A percentile compares a stretch with the other conserved stretches of the same genome.
Evolutionary conservation across 2,113 vertebrate genomes (phyloP).

Genomic region (Tautogolabrus adspersus): DNA sequence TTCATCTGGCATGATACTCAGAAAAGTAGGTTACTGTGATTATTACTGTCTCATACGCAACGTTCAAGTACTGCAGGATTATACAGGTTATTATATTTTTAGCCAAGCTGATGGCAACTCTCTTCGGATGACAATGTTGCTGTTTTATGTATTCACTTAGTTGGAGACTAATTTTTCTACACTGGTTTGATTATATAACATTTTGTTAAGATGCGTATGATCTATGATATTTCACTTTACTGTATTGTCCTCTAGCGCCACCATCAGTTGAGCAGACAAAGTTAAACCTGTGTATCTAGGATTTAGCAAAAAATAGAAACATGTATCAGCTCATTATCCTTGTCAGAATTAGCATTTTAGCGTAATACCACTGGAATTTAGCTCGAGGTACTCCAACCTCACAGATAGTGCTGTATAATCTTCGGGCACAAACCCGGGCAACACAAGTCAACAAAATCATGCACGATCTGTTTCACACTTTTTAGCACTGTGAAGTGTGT

Average conservation of each 20-base stretch:
- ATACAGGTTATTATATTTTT: background rate
- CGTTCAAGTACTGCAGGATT: background rate
- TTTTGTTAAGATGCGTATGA: too few species aligned
- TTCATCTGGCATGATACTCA: background rate
- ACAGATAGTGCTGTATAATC: background rate
- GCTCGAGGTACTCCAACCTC: background rate
- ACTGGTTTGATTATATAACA: too few species aligned
- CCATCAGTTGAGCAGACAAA: background rate
- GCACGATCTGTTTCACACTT: background rate
- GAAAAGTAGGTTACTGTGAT: background rate
- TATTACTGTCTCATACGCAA: background rate
- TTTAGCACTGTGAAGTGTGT: background rate
- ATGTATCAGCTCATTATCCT: too few species aligned
- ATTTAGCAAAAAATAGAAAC: too few species aligned
- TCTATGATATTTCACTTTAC: too few species aligned
- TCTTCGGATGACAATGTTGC: background rate
- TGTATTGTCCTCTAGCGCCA: background rate
- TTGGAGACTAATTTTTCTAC: too few species aligned
- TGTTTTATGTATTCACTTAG: background rate
- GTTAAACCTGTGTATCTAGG: too few species aligned
- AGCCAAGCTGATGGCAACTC: background rate
- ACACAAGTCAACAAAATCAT: too few species aligned
- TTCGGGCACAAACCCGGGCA: too few species aligned
- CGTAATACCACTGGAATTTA: too few species aligned
- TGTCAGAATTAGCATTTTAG: too few species aligned